Conservation (phyloP, 2,888 invertebrate species). For the Ochropleura leucogaster region DNA sequence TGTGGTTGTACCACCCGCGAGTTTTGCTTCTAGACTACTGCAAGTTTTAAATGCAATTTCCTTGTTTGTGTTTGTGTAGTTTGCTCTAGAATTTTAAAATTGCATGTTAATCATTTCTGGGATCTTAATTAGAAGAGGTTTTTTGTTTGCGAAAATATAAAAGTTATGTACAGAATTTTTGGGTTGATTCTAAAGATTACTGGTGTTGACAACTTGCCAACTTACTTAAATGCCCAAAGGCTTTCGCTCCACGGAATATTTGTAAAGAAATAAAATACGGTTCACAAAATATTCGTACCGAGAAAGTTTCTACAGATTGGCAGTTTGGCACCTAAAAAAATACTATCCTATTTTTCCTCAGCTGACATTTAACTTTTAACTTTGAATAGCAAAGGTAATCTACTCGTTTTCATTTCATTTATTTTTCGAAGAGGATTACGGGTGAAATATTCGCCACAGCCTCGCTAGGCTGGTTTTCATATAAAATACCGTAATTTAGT, state of each 20-base stretch:
- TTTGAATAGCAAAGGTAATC: conserved; percentile 12
- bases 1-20: conserved; percentile 19
- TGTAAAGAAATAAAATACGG: not conserved
- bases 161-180: conserved; percentile 1
- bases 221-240: not conserved
- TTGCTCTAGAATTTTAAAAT: not conserved
- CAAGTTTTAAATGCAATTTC: conserved; percentile 13
- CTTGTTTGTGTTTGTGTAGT: not conserved
- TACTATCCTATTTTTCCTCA: not conserved
- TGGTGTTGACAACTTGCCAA: conserved; percentile 32
- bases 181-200: conserved; percentile 2
- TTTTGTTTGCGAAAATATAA: not conserved
- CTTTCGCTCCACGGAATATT: conserved; percentile 6
- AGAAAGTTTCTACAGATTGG: not conserved
- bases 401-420: conserved; percentile 21
- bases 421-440: not conserved
- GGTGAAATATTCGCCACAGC: not conserved
- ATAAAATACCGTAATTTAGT: conserved; percentile 25
- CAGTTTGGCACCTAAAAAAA: not conserved
- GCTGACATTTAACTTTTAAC: conserved; percentile 16
- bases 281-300: not conserved
- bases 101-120: not conserved
- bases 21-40: conserved; percentile 1
- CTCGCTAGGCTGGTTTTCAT: conserved; percentile 10
- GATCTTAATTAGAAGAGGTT: not conserved